phyloP scores from a whole-genome alignment of 2,113 vertebrate species.

The Chamaetylas fuelleborni region DNA sequence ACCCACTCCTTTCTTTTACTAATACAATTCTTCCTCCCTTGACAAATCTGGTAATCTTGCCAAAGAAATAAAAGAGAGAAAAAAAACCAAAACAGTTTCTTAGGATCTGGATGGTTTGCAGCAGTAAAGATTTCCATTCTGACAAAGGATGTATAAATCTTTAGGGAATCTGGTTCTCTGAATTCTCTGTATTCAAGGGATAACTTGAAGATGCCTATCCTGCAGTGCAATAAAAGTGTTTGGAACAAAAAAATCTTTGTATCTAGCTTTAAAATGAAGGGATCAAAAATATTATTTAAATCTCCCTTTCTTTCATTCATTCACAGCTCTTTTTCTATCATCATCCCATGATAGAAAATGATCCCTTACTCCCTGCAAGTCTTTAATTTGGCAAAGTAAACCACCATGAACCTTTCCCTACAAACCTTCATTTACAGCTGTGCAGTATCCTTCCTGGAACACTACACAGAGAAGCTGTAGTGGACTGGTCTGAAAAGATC shows the following conservation, averaged over 20 bases:
- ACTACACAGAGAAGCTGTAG: not conserved
- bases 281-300: not conserved
- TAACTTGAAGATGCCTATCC: not conserved
- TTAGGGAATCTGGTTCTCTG: not conserved
- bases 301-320: not conserved
- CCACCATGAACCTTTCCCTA: not conserved
- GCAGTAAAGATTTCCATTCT: not conserved
- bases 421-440: not conserved
- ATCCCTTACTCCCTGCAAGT: not conserved
- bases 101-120: not conserved
- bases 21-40: conserved; percentile 14
- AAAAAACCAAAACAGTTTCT: not conserved
- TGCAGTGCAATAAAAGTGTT: not conserved
- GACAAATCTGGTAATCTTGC: not conserved
- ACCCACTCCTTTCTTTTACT: not conserved
- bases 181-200: not conserved
- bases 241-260: not conserved
- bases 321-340: not conserved
- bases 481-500: not conserved
- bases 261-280: not conserved
- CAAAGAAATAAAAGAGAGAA: not conserved
- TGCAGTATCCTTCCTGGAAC: not conserved
- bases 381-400: not conserved
- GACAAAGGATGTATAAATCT: not conserved
- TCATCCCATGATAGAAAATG: not conserved